Conservation (phyloP, 2,797 vertebrate species). For the Pelodytes ibericus region DNA sequence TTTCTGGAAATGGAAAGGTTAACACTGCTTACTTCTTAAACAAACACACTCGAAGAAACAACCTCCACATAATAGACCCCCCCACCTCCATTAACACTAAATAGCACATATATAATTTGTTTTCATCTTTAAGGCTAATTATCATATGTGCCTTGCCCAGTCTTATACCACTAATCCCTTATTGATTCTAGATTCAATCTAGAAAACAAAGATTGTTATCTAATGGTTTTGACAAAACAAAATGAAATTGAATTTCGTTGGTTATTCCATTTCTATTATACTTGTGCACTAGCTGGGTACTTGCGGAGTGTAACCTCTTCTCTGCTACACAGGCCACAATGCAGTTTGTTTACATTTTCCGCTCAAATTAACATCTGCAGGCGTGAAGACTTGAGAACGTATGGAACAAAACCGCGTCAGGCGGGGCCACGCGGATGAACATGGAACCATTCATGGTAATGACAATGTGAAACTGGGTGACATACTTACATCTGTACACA, state of each 20-base stretch:
- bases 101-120: too few species aligned
- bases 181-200: neutral
- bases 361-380: neutral
- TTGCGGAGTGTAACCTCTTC: neutral
- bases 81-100: too few species aligned
- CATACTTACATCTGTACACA: constrained; percentile 8
- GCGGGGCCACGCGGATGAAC: neutral
- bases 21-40: too few species aligned
- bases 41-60: too few species aligned
- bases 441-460: constrained; percentile 28
- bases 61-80: too few species aligned
- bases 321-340: neutral
- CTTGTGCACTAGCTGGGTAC: neutral
- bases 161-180: neutral
- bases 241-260: neutral
- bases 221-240: neutral
- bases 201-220: neutral
- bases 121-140: too few species aligned
- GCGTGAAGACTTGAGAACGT: neutral
- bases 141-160: too few species aligned
- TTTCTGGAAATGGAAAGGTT: too few species aligned
- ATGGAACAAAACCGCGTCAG: neutral
- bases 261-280: neutral
- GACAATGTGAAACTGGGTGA: constrained; percentile 25
- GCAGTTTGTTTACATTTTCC: neutral